Conservation (phyloP, 2,888 invertebrate genomes). For the Leucophenga maculata region DNA sequence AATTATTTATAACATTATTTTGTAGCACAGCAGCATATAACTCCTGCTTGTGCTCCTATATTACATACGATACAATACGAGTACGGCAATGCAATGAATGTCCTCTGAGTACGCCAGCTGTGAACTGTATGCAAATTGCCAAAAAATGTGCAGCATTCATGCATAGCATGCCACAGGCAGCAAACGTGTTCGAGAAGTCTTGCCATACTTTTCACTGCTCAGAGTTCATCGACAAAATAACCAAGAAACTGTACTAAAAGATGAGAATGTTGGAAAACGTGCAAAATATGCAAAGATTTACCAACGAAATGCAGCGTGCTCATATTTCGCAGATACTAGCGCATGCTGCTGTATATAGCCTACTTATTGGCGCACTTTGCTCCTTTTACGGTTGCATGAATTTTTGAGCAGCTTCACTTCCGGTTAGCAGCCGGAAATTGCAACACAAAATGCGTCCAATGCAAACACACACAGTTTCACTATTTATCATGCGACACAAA, state of each 20-base stretch:
- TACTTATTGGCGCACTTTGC: constrained; percentile 57
- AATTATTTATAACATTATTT: constrained; percentile 20
- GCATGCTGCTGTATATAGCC: constrained; percentile 8
- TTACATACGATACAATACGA: no score
- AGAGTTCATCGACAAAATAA: neutral
- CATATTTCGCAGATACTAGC: constrained; percentile 22
- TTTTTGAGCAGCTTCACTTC: constrained; percentile 60
- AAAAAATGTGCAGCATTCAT: constrained; percentile 10
- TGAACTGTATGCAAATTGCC: constrained; percentile 42
- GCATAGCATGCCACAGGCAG: neutral
- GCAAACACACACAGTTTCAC: constrained; percentile 22
- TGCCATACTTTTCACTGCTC: neutral
- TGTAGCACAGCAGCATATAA: neutral
- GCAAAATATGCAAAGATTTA: constrained; percentile 36
- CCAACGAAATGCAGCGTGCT: constrained; percentile 29
- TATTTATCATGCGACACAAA: constrained; percentile 9
- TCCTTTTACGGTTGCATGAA: constrained; percentile 60
- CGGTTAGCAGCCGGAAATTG: constrained; percentile 60
- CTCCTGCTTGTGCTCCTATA: no score
- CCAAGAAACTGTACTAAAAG: neutral
- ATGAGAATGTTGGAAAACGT: neutral
- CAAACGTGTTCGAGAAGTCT: neutral
- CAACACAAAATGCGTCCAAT: constrained; percentile 49
- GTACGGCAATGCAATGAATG: constrained; percentile 1
- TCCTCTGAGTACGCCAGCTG: no score